Base-by-base conservation (phyloP, 2,113 vertebrate genomes). In the Oxyura jamaicensis region DNA sequence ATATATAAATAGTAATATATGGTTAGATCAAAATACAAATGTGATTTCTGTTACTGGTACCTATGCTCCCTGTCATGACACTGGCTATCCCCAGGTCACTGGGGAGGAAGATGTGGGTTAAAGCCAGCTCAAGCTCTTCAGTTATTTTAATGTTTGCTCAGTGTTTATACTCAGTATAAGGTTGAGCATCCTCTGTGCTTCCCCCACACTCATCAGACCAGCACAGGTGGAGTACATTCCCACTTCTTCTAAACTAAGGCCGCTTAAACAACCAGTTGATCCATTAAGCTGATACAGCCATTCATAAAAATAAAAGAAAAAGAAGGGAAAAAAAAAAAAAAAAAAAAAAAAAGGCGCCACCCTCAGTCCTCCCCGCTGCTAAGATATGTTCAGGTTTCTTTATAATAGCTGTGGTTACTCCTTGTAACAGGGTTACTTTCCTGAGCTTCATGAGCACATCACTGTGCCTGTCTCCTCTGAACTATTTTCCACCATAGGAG, bases 131-230 rank as follows among this genome's bases (percentile, higher is more conserved):
- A 46, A n/a, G 46, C 19, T 13, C 2, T 33, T 74, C n/a, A 14
- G 33, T 35, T 46, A 5, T 73, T 77, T 77, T 78, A 28, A 28
- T 84, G 7, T 3, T 58, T 76, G 23, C n/a, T 87, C 28, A 36
- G n/a, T 31, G 73, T 65, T 68, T n/a, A 7, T 82, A 17, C 29
- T 28, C 52, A 28, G 13, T 53, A 7, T n/a, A 77, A 26, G 11
- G 6, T 59, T 60, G 59, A 68, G 36, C 23, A 23, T 22, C 26
- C 26, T 55, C 26, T 55, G 4, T 41, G 2, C 25, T 35, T 68
- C 10, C 22, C 2, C 0, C n/a, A 2, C 25, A 6, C 20, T 74
- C 1, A 0, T 60, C 39, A 65, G 19, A 3, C 29, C 82, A 48
- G 25, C 55, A 31, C 11, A 86, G 42, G 20, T 48, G 46, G 31